A percentile compares a stretch with the other conserved stretches of the same genome.
phyloP scores from a whole-genome alignment of 2,797 vertebrate species.

The Schizopygopsis pylzovi region DNA sequence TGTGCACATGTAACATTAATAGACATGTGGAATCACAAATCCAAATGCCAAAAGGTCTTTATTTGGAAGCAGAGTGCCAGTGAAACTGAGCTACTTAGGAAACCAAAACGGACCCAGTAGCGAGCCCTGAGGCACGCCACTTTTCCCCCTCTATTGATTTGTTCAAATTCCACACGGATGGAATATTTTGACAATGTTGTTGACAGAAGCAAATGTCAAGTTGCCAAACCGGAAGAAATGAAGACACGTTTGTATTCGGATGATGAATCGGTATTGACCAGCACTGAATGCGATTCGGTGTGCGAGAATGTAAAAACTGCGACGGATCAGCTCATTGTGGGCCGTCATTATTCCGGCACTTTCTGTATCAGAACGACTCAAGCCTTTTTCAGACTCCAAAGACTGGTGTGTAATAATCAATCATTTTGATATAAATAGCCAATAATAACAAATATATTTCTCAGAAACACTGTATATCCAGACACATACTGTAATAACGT shows the following conservation, averaged over 20 bases:
- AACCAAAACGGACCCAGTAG: not conserved
- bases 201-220: conserved; percentile 16
- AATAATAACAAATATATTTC: conserved; percentile 52
- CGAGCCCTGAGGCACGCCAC: conserved; percentile 11
- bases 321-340: conserved; percentile 2
- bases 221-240: conserved; percentile 34
- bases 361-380: conserved; percentile 47
- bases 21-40: not conserved
- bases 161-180: not conserved
- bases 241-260: conserved; percentile 9
- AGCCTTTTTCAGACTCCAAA: conserved; percentile 42
- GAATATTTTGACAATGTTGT: conserved; percentile 9
- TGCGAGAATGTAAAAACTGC: conserved; percentile 30
- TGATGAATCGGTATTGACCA: conserved; percentile 7
- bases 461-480: conserved; percentile 51
- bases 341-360: conserved; percentile 32
- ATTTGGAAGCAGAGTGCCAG: not conserved
- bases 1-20: not conserved
- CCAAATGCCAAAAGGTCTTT: conserved; percentile 22
- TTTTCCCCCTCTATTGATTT: not conserved
- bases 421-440: conserved; percentile 49
- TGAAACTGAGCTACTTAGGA: not conserved
- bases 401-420: conserved; percentile 44
- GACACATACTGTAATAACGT: conserved; percentile 53
- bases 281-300: conserved; percentile 2